Evolutionary conservation across 1,140 invertebrate species (phyloP).

Genomic region (Drosophila nebulosa): DNA sequence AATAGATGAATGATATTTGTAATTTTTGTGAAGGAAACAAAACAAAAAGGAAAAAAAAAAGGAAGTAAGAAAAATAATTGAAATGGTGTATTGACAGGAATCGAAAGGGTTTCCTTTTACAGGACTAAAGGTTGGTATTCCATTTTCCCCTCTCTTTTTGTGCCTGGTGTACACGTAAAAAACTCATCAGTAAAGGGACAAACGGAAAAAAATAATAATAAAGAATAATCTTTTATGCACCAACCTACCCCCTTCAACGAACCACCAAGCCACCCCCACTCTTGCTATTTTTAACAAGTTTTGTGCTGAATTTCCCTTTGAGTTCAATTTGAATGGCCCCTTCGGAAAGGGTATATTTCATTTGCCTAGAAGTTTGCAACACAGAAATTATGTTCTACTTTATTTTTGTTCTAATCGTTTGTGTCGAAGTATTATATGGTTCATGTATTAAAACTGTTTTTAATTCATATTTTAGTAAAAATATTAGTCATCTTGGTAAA

Average conservation of each 20-base stretch:
- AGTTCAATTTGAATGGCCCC: slow-evolving; percentile 13
- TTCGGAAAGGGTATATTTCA: slow-evolving; percentile 10
- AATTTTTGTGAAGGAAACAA: slow-evolving; percentile 3
- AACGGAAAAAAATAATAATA: slow-evolving; percentile 30
- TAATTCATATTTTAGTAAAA: too few relatives aligned
- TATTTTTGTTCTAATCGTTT: too few relatives aligned
- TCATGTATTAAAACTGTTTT: too few relatives aligned
- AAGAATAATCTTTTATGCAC: slow-evolving; percentile 14
- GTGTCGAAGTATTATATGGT: too few relatives aligned
- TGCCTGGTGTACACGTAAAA: slow-evolving; percentile 58
- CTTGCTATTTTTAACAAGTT: too few relatives aligned
- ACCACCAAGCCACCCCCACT: too few relatives aligned
- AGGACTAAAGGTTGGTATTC: slow-evolving; percentile 54
- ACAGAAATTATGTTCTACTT: background rate
- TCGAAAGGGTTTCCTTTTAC: slow-evolving; percentile 30
- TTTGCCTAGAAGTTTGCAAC: background rate
- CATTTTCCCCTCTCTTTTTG: background rate
- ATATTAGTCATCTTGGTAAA: too few relatives aligned
- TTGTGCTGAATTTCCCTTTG: slow-evolving; percentile 33
- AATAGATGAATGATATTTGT: background rate
- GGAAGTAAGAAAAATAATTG: slow-evolving; percentile 32
- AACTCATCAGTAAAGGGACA: slow-evolving; percentile 60
- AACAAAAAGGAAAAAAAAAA: slow-evolving; percentile 28
- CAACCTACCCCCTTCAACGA: background rate
- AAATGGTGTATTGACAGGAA: slow-evolving; percentile 53